Percentiles rank a stretch among this genome's conserved stretches.
Conservation (phyloP, 2,113 vertebrate species). For the Sturnus vulgaris region DNA sequence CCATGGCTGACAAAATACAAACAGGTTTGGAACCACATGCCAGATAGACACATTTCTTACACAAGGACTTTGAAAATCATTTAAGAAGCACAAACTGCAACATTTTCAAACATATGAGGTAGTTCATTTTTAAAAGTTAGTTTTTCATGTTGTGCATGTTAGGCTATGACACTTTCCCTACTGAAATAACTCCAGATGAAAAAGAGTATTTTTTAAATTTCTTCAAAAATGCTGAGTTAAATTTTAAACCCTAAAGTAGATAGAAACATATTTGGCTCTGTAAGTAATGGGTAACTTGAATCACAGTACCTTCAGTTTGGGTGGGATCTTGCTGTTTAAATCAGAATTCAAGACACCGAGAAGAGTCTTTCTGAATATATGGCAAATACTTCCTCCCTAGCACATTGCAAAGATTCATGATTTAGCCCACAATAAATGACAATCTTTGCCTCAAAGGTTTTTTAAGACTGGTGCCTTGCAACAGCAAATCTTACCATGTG, state of each 20-base stretch:
- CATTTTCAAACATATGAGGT: background rate
- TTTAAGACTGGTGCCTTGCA: background rate
- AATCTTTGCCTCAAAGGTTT: background rate
- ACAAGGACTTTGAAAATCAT: background rate
- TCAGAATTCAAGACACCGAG: background rate
- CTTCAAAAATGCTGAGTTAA: background rate
- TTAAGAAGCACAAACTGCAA: background rate
- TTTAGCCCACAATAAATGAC: background rate
- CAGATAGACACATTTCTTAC: background rate
- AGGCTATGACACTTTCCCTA: background rate
- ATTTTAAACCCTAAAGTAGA: background rate
- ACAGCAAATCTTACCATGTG: background rate
- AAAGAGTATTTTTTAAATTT: background rate
- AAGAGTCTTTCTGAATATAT: background rate
- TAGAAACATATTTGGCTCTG: background rate
- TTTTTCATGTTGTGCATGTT: background rate
- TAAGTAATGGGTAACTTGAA: background rate
- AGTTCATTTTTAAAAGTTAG: background rate
- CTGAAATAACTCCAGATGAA: background rate
- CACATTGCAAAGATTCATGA: background rate
- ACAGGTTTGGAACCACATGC: background rate
- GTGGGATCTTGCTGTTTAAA: background rate
- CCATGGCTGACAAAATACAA: background rate
- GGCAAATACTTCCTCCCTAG: background rate
- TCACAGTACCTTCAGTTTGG: background rate